Percentiles rank a stretch among this genome's conserved stretches.
These are phyloP conservation scores for Tiliqua scincoides DNA, from an alignment of 2,113 vertebrate species.

Conservation along the genomic window DNA sequence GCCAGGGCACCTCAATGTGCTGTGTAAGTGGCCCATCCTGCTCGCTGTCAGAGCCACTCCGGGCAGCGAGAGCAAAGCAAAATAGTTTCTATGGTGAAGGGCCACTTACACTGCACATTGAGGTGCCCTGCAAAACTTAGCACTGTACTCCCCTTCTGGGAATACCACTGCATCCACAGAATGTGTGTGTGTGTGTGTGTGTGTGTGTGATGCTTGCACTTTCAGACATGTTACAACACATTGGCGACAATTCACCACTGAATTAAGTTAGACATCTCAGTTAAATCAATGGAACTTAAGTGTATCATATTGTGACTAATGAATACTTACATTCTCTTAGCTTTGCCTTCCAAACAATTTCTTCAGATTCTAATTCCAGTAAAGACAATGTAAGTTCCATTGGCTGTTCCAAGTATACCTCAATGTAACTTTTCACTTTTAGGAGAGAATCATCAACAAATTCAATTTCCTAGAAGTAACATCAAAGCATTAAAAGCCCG, in stretches of 20 bases:
- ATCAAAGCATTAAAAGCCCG: neutral
- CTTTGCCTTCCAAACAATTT: constrained; percentile 81
- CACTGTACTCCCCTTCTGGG: too few relatives aligned
- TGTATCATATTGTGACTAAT: neutral
- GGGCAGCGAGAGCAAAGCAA: too few relatives aligned
- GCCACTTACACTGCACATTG: too few relatives aligned
- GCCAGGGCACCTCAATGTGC: too few relatives aligned
- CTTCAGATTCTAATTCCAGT: constrained; percentile 78
- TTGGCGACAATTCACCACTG: neutral
- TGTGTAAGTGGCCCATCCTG: too few relatives aligned
- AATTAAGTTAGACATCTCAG: neutral
- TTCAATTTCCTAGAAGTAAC: constrained; percentile 77
- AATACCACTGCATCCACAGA: neutral
- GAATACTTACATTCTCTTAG: constrained; percentile 80
- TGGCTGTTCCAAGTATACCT: constrained; percentile 84
- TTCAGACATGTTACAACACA: neutral
- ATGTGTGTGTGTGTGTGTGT: too few relatives aligned
- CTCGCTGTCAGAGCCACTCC: too few relatives aligned
- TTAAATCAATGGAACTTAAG: neutral
- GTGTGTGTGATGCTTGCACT: neutral
- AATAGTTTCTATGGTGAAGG: too few relatives aligned
- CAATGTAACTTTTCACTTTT: constrained; percentile 86
- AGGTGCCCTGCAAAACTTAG: too few relatives aligned
- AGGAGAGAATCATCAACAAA: constrained; percentile 75
- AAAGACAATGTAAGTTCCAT: constrained; percentile 84